Evolutionary conservation across 37 sponge, comb jelly and placozoan species (phyloP).

Genomic region (Beroe forskalii): DNA sequence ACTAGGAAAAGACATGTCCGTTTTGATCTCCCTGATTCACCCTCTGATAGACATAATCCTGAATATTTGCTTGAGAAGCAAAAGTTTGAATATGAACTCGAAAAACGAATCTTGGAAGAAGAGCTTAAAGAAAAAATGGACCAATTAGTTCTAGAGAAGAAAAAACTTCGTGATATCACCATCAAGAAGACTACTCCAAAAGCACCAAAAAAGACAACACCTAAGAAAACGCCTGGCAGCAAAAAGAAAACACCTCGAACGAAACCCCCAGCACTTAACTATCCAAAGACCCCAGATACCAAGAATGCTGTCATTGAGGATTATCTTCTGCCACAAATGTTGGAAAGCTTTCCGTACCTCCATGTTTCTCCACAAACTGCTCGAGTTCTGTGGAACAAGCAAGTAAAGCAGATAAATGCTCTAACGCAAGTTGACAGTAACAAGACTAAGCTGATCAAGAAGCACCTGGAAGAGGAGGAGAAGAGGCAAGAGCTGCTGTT

Average conservation of each 20-base stretch:
- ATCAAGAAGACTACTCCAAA: background rate
- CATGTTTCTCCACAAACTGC: slow-evolving; percentile 70
- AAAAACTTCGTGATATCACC: slow-evolving; percentile 15
- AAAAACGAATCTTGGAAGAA: slow-evolving; percentile 3
- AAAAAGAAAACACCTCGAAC: background rate
- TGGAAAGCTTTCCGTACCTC: slow-evolving; percentile 70
- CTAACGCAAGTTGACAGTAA: slow-evolving; percentile 67
- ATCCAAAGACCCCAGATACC: background rate
- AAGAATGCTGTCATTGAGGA: slow-evolving; percentile 5
- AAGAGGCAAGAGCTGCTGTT: slow-evolving; percentile 39
- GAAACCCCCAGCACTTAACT: background rate
- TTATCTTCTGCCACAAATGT: slow-evolving; percentile 69
- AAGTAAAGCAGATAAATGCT: slow-evolving; percentile 73
- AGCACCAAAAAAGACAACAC: background rate
- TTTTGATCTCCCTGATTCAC: slow-evolving; percentile 12
- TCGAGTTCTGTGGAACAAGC: slow-evolving; percentile 73
- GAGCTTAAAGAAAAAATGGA: slow-evolving; percentile 4
- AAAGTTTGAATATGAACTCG: slow-evolving; percentile 1
- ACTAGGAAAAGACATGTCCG: background rate
- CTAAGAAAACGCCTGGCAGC: background rate
- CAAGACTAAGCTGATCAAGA: slow-evolving; percentile 53
- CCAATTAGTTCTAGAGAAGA: slow-evolving; percentile 7
- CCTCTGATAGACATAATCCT: background rate
- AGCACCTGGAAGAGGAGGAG: slow-evolving; percentile 47
- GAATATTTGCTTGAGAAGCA: background rate